Evolutionary conservation across 2,113 vertebrate species (phyloP), one percentile per base, ranked within the genome.

Genomic region (Bagarius yarrelli): DNA sequence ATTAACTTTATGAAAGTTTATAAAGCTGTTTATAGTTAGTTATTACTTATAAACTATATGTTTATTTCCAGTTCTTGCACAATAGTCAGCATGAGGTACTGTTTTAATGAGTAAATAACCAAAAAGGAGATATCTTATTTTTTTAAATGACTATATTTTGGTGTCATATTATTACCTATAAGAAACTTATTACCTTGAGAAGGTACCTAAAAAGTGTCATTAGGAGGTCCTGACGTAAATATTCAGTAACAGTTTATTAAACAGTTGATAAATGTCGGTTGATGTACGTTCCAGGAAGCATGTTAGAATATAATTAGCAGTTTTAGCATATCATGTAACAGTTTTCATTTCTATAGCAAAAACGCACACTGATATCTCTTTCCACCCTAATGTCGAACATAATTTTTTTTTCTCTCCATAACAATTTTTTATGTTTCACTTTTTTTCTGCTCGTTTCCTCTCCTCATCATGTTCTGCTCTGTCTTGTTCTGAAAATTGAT

Each of bases 401-500:
- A 50, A 50, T 8, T 52, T 72, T 72, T 53, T 27, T 72, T 12
- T 53, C 47, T 53, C 25, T 72, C 8, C 6, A 34, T 55, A 55
- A 14, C 6, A 40, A 4, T 34, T 70, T 16, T 27, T n/a, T 19
- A 0, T 1, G 6, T 25, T 15, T 12, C 11, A 1, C 4, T 16
- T 44, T 52, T 56, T 61, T 6, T 19, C 30, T 21, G 3, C 23
- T 44, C 36, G 47, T 40, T 25, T 50, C 36, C 56, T 44, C 2
- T 61, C 36, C 25, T 47, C n/a, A 8, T 55, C 55, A 40, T 50
- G 25, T 63, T 50, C 23, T 50, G 25, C 63, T n/a, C n/a, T 50
- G 75, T 60, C 50, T 40, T 69, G 63, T 79, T 53, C 34, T 40
- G 59, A 67, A 69, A 25, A 79, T 40, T 40, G 67, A 61, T 72